These are phyloP conservation scores for Australoheros scitulus DNA, from an alignment of 2,113 vertebrate species.

Conservation along the genomic window DNA sequence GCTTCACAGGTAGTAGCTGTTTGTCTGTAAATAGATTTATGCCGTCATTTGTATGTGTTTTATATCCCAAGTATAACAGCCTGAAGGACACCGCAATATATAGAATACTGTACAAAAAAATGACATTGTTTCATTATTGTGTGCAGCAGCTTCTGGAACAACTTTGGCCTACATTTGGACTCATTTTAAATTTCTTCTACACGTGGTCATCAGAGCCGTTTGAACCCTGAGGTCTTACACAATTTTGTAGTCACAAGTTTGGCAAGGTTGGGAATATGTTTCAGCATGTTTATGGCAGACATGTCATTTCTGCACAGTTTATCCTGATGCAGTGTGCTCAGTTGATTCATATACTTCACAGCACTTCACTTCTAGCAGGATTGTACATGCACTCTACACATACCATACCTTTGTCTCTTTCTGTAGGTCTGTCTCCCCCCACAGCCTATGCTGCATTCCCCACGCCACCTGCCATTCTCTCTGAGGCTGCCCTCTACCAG, in stretches of 20 bases:
- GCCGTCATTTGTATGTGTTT: slow-evolving; percentile 13
- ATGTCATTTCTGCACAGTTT: not conserved
- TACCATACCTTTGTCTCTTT: not conserved
- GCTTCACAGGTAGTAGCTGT: slow-evolving; percentile 46
- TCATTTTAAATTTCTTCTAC: not conserved
- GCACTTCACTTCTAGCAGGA: not conserved
- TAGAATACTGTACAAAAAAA: not conserved
- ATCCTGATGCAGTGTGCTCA: not conserved
- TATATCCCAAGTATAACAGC: slow-evolving; percentile 10
- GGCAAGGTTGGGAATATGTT: not conserved
- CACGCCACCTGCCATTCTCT: slow-evolving; percentile 84
- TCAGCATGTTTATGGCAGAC: not conserved
- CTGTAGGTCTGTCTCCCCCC: slow-evolving; percentile 91
- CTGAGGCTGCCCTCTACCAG: slow-evolving; percentile 90
- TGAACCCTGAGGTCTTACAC: not conserved
- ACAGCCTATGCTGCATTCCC: slow-evolving; percentile 91
- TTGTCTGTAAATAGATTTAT: slow-evolving; percentile 62
- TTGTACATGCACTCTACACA: not conserved
- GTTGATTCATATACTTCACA: not conserved
- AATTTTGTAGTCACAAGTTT: not conserved
- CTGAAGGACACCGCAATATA: slow-evolving; percentile 27
- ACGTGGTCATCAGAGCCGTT: not conserved
- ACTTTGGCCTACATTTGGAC: not conserved
- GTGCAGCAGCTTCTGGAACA: not conserved
- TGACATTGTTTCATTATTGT: not conserved